Conservation (phyloP, 2,113 vertebrate genomes). For the Pogona vitticeps region DNA sequence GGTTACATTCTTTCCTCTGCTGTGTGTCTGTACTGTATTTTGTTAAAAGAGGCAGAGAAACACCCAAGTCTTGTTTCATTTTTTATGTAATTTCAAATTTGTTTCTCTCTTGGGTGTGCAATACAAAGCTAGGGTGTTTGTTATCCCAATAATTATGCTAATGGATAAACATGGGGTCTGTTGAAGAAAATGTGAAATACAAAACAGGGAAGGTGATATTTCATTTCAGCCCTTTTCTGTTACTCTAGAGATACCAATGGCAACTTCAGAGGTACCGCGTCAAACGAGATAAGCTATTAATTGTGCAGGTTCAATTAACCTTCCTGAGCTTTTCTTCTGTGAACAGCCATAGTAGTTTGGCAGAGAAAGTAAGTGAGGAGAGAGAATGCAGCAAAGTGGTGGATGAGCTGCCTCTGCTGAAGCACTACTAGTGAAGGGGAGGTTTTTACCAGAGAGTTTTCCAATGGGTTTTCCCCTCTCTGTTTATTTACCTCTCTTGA, state of each 20-base stretch:
- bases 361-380: neutral
- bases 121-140: neutral
- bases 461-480: no score
- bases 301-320: neutral
- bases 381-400: neutral
- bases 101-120: no score
- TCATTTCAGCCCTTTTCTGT: neutral
- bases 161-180: no score
- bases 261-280: neutral
- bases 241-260: neutral
- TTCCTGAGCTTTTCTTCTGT: neutral
- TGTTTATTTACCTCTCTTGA: no score
- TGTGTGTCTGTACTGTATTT: neutral
- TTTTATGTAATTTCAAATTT: neutral
- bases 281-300: neutral
- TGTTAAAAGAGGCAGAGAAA: slow-evolving; percentile 17
- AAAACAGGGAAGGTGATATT: neutral
- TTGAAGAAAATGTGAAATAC: neutral
- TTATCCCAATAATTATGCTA: neutral
- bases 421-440: no score
- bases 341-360: neutral
- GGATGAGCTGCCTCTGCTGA: no score
- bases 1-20: neutral
- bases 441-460: no score
- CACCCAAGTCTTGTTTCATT: neutral